Evolutionary conservation across 53 echinoderm and acorn worm genomes (phyloP).

Genomic region (Paracentrotus lividus): DNA sequence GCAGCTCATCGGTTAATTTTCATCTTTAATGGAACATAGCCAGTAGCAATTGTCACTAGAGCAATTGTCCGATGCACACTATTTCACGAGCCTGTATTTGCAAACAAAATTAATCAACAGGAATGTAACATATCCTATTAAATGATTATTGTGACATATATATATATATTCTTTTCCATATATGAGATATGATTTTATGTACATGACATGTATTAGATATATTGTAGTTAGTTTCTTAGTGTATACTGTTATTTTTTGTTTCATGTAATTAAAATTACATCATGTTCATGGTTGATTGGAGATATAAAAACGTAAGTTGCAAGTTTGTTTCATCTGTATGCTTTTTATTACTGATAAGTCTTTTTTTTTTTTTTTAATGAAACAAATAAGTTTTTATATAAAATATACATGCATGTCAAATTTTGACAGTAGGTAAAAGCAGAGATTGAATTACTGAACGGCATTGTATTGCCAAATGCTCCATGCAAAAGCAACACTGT

Average conservation of each 20-base stretch:
- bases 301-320: constrained; percentile 4
- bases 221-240: neutral
- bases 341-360: too few species aligned
- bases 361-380: too few species aligned
- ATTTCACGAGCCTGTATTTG: neutral
- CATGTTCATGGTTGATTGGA: constrained; percentile 11
- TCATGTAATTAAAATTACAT: neutral
- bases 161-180: neutral
- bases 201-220: constrained; percentile 29
- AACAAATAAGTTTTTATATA: too few species aligned
- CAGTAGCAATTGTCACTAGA: too few species aligned
- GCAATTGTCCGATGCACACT: neutral
- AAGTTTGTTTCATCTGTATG: neutral
- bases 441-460: too few species aligned
- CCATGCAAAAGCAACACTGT: too few species aligned
- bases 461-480: too few species aligned
- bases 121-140: neutral
- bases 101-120: neutral
- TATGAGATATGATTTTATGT: neutral
- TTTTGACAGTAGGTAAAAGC: too few species aligned
- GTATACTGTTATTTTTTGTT: neutral
- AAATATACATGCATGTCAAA: too few species aligned
- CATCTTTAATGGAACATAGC: too few species aligned
- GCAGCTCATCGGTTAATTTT: too few species aligned
- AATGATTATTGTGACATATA: constrained; percentile 36